These are phyloP conservation scores for Heliconius erato DNA, from an alignment of 2,888 invertebrate species.

Conservation along the genomic window DNA sequence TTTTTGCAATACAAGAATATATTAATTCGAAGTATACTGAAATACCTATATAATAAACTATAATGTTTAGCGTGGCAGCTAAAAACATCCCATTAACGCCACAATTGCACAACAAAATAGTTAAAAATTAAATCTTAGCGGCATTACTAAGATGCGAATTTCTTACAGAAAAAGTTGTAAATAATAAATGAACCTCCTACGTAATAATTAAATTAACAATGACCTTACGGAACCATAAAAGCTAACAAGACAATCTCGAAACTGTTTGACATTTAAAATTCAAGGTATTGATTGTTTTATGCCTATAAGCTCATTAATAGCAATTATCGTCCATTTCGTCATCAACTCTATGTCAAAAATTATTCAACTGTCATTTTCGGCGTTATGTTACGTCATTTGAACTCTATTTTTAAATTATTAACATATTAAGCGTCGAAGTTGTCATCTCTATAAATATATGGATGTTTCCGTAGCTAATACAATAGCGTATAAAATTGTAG, in stretches of 20 bases:
- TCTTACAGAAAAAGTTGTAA: too few relatives aligned
- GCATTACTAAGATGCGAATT: too few relatives aligned
- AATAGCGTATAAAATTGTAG: conserved; percentile 13
- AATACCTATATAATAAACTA: too few relatives aligned
- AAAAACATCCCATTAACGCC: too few relatives aligned
- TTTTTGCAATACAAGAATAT: too few relatives aligned
- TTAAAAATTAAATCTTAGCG: not conserved
- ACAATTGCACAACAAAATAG: not conserved
- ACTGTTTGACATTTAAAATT: conserved; percentile 20
- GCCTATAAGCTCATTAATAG: conserved; percentile 41
- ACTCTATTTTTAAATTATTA: conserved; percentile 18
- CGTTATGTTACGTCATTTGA: conserved; percentile 31
- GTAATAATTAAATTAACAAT: conserved; percentile 14
- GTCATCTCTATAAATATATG: conserved; percentile 31
- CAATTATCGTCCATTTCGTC: conserved; percentile 50
- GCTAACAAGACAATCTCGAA: conserved; percentile 28
- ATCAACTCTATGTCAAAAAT: conserved; percentile 32
- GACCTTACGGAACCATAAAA: conserved; percentile 31
- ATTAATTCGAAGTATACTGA: too few relatives aligned
- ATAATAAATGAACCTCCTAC: conserved; percentile 3
- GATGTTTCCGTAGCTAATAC: conserved; percentile 15
- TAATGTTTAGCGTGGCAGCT: too few relatives aligned
- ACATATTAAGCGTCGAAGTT: conserved; percentile 17
- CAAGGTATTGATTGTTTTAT: conserved; percentile 31
- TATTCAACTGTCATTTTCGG: conserved; percentile 28